Percentiles rank a stretch among this genome's conserved stretches.
phyloP scores from a whole-genome alignment of 2,113 vertebrate genomes.

The Ia io region DNA sequence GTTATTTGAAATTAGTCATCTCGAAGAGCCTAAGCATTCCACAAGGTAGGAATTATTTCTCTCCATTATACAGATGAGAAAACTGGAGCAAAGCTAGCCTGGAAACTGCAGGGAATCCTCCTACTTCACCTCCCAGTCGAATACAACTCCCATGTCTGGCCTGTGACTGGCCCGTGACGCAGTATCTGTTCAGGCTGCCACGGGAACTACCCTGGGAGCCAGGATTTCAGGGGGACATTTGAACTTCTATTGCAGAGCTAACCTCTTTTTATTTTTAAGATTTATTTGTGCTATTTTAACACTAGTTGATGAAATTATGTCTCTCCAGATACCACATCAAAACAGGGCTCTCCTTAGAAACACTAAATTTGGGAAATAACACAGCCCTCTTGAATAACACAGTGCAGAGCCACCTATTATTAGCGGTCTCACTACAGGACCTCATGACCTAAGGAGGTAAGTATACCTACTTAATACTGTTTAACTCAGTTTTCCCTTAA shows the following conservation, averaged over 20 bases:
- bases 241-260: not conserved
- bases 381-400: not conserved
- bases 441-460: not conserved
- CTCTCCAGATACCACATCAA: not conserved
- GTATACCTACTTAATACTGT: not conserved
- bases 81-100: not conserved
- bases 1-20: not conserved
- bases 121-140: not conserved
- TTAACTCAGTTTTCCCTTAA: constrained; percentile 23
- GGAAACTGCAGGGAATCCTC: not conserved
- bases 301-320: not conserved
- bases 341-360: not conserved
- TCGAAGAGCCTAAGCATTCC: not conserved
- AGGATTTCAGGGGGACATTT: not conserved
- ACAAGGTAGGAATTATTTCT: not conserved
- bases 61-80: not conserved
- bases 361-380: not conserved
- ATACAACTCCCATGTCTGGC: not conserved
- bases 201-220: not conserved
- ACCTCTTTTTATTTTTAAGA: not conserved
- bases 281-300: not conserved
- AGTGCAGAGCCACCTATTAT: not conserved
- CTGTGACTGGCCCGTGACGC: not conserved
- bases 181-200: not conserved
- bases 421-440: not conserved